Percentiles rank a stretch among this genome's conserved stretches.
Evolutionary conservation across 2,113 vertebrate genomes (phyloP).

Genomic region (Geococcyx californianus): DNA sequence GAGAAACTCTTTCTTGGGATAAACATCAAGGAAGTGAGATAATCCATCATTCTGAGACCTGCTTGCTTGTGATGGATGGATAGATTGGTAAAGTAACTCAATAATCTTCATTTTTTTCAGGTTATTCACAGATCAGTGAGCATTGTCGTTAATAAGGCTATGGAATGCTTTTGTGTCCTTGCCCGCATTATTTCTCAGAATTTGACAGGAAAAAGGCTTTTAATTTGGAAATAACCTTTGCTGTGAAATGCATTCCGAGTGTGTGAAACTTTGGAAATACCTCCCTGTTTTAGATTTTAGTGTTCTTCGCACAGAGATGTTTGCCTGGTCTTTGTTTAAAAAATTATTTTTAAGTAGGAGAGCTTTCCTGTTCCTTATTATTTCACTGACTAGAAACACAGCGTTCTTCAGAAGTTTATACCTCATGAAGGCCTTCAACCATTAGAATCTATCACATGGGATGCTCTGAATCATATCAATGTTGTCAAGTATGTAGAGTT

Average conservation of each 20-base stretch:
- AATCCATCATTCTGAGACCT: constrained; percentile 85
- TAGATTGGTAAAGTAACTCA: constrained; percentile 85
- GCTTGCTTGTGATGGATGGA: constrained; percentile 83
- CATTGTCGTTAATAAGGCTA: constrained; percentile 83
- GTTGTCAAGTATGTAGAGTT: not conserved
- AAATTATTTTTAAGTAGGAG: not conserved
- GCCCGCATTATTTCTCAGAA: constrained; percentile 77
- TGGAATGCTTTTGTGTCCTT: constrained; percentile 83
- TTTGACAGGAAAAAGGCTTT: constrained; percentile 78
- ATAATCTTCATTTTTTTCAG: constrained; percentile 81
- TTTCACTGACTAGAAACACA: not conserved
- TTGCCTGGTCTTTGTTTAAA: not conserved
- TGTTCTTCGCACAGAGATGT: not conserved
- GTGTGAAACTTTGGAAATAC: not conserved
- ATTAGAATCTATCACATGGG: not conserved
- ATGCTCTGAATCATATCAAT: not conserved
- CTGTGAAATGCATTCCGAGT: constrained; percentile 30
- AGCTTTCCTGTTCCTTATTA: not conserved
- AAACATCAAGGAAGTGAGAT: constrained; percentile 68
- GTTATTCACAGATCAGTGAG: constrained; percentile 89
- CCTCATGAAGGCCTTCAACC: not conserved
- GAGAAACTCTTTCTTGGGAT: constrained; percentile 65
- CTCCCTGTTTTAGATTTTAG: not conserved
- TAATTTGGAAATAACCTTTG: constrained; percentile 79
- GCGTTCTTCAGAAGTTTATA: not conserved